These are phyloP conservation scores for Poliocrania exsul DNA, from an alignment of 2,797 vertebrate genomes.

Conservation along the genomic window DNA sequence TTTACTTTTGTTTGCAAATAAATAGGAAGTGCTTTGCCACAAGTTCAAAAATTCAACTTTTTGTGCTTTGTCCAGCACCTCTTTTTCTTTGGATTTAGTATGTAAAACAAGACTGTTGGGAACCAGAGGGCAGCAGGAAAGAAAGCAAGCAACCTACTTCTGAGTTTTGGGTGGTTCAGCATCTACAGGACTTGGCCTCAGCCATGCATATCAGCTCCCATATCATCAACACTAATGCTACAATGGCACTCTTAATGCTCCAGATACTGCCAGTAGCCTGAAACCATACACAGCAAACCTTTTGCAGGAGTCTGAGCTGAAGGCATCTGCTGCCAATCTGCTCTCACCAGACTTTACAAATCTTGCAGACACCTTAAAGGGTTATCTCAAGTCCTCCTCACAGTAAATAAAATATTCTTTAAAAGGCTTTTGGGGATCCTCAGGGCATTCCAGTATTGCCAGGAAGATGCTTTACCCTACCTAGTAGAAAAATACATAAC, in stretches of 20 bases:
- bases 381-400: slow-evolving; percentile 35
- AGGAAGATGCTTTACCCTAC: slow-evolving; percentile 47
- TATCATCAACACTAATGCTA: background rate
- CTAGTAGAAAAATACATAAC: slow-evolving; percentile 56
- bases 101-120: background rate
- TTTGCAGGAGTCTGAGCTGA: background rate
- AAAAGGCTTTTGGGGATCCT: slow-evolving; percentile 70
- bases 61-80: background rate
- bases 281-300: slow-evolving; percentile 8
- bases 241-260: background rate
- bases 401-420: slow-evolving; percentile 71
- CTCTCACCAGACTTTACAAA: background rate
- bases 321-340: background rate
- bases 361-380: slow-evolving; percentile 40
- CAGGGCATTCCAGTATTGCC: slow-evolving; percentile 58
- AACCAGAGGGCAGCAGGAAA: background rate
- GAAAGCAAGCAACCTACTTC: background rate
- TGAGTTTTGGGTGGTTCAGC: background rate
- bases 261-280: background rate
- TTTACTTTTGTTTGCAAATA: background rate
- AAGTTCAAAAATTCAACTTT: background rate
- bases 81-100: background rate
- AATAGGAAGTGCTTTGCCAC: background rate
- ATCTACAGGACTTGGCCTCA: background rate
- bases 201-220: background rate